These are phyloP conservation scores for Alligator mississippiensis DNA, from an alignment of 2,113 vertebrate species.

Conservation along the genomic window DNA sequence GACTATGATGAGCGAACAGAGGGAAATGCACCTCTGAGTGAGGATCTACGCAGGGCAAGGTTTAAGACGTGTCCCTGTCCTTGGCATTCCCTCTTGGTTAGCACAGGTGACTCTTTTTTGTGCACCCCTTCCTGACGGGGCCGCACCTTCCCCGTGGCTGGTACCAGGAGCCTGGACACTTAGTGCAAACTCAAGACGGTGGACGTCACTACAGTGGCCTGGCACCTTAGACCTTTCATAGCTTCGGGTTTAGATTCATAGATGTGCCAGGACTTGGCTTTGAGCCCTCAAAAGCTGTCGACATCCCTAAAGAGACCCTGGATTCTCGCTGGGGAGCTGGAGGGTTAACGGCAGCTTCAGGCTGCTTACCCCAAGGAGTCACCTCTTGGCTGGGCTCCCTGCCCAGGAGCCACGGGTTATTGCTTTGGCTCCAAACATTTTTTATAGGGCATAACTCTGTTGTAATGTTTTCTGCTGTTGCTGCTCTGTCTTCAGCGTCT, in stretches of 20 bases:
- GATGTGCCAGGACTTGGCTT: not conserved
- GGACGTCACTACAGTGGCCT: too few species aligned
- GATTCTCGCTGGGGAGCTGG: not conserved
- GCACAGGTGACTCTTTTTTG: too few species aligned
- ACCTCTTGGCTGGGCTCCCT: slow-evolving; percentile 1
- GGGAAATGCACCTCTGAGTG: too few species aligned
- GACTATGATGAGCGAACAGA: too few species aligned
- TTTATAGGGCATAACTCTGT: not conserved
- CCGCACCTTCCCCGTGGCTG: too few species aligned
- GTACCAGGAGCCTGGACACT: too few species aligned
- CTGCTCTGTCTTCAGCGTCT: not conserved
- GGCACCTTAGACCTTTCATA: too few species aligned
- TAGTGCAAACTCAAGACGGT: too few species aligned
- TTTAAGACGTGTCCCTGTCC: too few species aligned
- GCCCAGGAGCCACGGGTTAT: slow-evolving; percentile 6
- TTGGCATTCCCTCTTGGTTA: too few species aligned
- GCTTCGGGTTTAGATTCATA: not conserved
- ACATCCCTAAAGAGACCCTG: not conserved
- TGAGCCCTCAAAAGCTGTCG: not conserved
- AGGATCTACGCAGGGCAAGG: too few species aligned
- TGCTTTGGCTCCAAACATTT: not conserved
- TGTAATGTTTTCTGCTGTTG: not conserved
- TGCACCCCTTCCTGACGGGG: too few species aligned
- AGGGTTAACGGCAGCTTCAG: slow-evolving; percentile 39
- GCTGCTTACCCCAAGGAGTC: slow-evolving; percentile 9